These are phyloP conservation scores for Motacilla tschutschensis DNA, from an alignment of 2,113 vertebrate genomes.

Conservation along the genomic window DNA sequence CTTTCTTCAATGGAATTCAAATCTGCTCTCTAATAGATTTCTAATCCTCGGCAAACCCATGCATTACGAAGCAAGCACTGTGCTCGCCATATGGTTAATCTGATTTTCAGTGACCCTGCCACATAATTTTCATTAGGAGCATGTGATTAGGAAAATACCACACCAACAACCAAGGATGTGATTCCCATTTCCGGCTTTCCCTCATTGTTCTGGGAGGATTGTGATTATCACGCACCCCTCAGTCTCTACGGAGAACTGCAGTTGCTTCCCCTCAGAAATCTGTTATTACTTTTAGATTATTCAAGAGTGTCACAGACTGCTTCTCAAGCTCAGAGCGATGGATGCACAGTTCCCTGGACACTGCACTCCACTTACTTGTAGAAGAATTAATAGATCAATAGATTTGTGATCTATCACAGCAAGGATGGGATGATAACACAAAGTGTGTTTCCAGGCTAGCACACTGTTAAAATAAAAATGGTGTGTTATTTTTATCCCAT, in stretches of 20 bases:
- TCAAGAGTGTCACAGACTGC: background rate
- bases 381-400: background rate
- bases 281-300: background rate
- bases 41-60: conserved; percentile 45
- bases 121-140: conserved; percentile 41
- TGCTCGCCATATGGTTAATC: conserved; percentile 45
- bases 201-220: background rate
- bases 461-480: background rate
- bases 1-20: conserved; percentile 60
- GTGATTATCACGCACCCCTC: background rate
- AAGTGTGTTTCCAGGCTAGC: background rate
- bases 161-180: background rate
- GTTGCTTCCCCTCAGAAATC: background rate
- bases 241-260: background rate
- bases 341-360: background rate
- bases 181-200: background rate
- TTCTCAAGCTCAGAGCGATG: background rate
- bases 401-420: background rate
- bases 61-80: background rate
- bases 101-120: conserved; percentile 43
- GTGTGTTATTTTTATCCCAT: background rate
- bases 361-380: background rate
- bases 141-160: conserved; percentile 41
- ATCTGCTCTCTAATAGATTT: conserved; percentile 58
- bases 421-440: background rate